Evolutionary conservation across 2,797 vertebrate genomes (phyloP), one percentile per base, ranked within the genome.

Genomic region (Squalus acanthias): DNA sequence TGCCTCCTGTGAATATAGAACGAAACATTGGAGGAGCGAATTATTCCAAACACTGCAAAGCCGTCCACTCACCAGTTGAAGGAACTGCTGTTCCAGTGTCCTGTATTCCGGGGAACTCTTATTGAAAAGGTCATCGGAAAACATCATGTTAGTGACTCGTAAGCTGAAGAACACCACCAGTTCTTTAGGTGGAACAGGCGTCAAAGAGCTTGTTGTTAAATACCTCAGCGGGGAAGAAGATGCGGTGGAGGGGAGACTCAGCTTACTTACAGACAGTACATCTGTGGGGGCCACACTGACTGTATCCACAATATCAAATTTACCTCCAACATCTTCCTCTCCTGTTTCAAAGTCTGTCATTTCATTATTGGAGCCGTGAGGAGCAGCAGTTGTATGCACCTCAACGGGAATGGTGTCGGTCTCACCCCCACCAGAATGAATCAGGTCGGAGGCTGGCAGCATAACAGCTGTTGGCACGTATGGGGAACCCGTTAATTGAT

Each of bases 131-230:
- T 98, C 98, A 0, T 98, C 97, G 0, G 99, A 99, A 97, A 99
- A 99, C 97, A 98, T 97, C 98, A 99, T 97, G 97, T 99, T 99
- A 96, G 98, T 99, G 3, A 99, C 98, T 1, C 98, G 97, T 96
- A 99, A 97, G 96, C 99, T 99, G 98, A 99, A 99, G 98, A 99
- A 99, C 79, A 99, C 99, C 92, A 99, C 98, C 26, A 99, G 98
- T 96, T 99, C 99, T 95, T 97, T 97, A 96, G 98, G 98, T 88
- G 97, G 98, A 97, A 96, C 96, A 7, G 98, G 1, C 67, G 98
- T 99, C 98, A 98, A 98, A 95, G 98, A 96, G 63, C 98, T 98
- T 10, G 98, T 98, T 33, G 98, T 99, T 57, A 98, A 85, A 60
- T 98, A 98, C 63, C 97, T 98, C 57, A 98, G 63, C 0, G 97